Evolutionary conservation across 2,113 vertebrate species (phyloP).

Genomic region (Abramis brama): DNA sequence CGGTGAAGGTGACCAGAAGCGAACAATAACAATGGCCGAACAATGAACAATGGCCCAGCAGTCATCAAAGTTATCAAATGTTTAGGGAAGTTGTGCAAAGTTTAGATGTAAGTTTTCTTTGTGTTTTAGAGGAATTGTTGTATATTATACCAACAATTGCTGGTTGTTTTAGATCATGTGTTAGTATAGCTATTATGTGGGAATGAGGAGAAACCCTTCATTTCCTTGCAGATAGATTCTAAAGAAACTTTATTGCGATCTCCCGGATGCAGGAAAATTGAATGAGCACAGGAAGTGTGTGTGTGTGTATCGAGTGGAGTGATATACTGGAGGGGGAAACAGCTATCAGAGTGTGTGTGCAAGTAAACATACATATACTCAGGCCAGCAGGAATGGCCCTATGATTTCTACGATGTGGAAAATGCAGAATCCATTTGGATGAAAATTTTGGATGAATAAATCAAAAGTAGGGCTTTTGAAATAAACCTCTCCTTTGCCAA

Average conservation of each 20-base stretch:
- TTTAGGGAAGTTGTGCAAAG: background rate
- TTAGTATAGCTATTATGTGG: background rate
- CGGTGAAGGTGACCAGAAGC: background rate
- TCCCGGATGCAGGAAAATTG: background rate
- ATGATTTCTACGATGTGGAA: no score
- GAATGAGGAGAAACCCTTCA: slow-evolving; percentile 32
- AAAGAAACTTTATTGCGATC: slow-evolving; percentile 27
- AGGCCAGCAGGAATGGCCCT: no score
- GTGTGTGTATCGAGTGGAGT: background rate
- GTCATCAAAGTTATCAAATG: background rate
- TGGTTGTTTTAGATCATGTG: background rate
- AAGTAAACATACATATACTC: background rate
- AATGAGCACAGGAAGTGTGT: slow-evolving; percentile 36
- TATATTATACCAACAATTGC: background rate
- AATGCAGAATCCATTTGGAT: no score
- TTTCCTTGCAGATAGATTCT: slow-evolving; percentile 36
- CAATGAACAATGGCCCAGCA: background rate
- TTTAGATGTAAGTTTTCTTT: background rate
- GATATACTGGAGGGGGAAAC: slow-evolving; percentile 15
- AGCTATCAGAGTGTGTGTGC: background rate
- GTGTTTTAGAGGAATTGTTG: background rate
- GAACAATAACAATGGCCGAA: background rate
- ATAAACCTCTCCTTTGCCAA: no score
- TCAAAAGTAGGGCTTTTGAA: no score
- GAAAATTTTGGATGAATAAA: no score